These are phyloP conservation scores for Diarsia dahlii DNA, from an alignment of 2,888 invertebrate genomes.

Conservation along the genomic window DNA sequence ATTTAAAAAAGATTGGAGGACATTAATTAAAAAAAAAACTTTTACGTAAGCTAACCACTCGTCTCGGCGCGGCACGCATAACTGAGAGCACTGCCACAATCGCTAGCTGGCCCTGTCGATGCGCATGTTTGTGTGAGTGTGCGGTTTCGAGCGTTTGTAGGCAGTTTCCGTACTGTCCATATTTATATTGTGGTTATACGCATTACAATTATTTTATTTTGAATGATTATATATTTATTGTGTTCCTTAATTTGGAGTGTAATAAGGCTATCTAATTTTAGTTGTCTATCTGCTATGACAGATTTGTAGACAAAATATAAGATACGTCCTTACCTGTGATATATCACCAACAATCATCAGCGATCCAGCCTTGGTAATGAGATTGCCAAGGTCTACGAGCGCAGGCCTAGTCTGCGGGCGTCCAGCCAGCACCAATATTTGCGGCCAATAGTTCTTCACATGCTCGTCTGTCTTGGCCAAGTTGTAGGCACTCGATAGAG, in stretches of 20 bases:
- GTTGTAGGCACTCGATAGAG: slow-evolving; percentile 95
- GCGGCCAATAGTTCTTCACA: slow-evolving; percentile 99
- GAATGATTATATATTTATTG: neutral
- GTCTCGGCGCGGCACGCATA: too few relatives aligned
- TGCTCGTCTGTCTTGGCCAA: slow-evolving; percentile 97
- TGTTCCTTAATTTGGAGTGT: neutral
- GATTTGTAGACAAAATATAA: neutral
- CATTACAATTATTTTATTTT: too few relatives aligned
- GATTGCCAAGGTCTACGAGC: slow-evolving; percentile 96
- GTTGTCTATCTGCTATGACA: neutral
- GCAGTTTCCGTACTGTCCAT: too few relatives aligned
- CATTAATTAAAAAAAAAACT: too few relatives aligned
- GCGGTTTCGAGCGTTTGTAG: too few relatives aligned
- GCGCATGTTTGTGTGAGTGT: too few relatives aligned
- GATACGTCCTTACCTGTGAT: slow-evolving; percentile 91
- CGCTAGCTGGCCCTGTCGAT: too few relatives aligned
- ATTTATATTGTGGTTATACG: too few relatives aligned
- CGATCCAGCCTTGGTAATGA: slow-evolving; percentile 97
- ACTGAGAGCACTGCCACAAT: too few relatives aligned
- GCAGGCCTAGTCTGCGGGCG: slow-evolving; percentile 96
- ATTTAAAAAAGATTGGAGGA: too few relatives aligned
- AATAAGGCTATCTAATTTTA: neutral
- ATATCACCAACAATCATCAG: slow-evolving; percentile 97
- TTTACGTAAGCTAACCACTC: too few relatives aligned
- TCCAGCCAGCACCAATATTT: slow-evolving; percentile 96